A percentile compares a stretch with the other conserved stretches of the same genome.
These are phyloP conservation scores for Acrobasis repandana DNA, from an alignment of 2,888 invertebrate species.

Conservation along the genomic window DNA sequence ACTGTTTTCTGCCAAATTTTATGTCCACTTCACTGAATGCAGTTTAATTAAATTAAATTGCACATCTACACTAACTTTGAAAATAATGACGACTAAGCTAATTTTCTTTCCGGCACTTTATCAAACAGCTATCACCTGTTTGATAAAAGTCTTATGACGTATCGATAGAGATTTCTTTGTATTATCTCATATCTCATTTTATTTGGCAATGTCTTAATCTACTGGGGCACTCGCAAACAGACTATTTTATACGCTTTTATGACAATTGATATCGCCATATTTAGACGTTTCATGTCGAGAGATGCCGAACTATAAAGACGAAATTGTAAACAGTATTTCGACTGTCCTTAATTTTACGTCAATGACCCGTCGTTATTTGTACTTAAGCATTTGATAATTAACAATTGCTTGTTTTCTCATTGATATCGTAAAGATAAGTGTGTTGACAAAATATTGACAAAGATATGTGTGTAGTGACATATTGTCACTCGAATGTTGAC, in stretches of 20 bases:
- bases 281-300: constrained; percentile 1
- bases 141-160: constrained; percentile 43
- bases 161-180: constrained; percentile 40
- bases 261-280: neutral
- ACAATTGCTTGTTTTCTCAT: constrained; percentile 2
- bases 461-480: neutral
- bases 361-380: neutral
- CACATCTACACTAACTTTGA: constrained; percentile 22
- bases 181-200: constrained; percentile 33
- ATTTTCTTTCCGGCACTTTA: constrained; percentile 56
- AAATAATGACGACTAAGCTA: constrained; percentile 42
- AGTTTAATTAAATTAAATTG: neutral
- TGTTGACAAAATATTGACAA: neutral
- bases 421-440: neutral
- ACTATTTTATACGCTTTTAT: neutral
- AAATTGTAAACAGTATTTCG: neutral
- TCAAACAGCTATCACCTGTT: constrained; percentile 52
- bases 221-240: neutral
- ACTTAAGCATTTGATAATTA: constrained; percentile 1
- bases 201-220: constrained; percentile 16
- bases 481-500: neutral
- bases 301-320: constrained; percentile 6
- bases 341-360: neutral
- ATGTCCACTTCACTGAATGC: neutral
- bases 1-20: neutral